Conservation (phyloP, 2,888 invertebrate species). For the Aphrophora alni region DNA sequence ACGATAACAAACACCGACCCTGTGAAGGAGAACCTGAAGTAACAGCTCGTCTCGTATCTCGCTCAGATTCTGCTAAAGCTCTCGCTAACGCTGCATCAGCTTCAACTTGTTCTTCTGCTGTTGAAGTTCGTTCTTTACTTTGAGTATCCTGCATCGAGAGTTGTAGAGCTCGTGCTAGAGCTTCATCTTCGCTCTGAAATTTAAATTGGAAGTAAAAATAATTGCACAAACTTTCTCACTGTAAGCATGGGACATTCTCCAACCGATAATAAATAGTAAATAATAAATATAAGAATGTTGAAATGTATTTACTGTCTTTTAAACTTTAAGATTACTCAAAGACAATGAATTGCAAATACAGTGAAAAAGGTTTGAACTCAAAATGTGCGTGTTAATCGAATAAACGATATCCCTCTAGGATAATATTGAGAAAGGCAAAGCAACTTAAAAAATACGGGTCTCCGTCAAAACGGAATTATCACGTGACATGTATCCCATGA, state of each 20-base stretch:
- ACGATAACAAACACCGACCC: not conserved
- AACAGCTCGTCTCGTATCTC: slow-evolving; percentile 6
- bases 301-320: not conserved
- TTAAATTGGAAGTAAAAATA: too few species aligned
- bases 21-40: slow-evolving; percentile 14
- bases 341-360: too few species aligned
- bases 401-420: too few species aligned
- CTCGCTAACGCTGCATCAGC: slow-evolving; percentile 62
- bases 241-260: not conserved
- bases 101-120: slow-evolving; percentile 54
- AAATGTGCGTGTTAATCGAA: too few species aligned
- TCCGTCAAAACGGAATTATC: too few species aligned
- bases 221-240: not conserved
- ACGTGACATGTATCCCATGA: too few species aligned
- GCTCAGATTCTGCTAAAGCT: slow-evolving; percentile 56
- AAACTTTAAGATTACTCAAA: too few species aligned
- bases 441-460: too few species aligned
- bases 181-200: slow-evolving; percentile 83
- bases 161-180: slow-evolving; percentile 83
- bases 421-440: too few species aligned
- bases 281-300: slow-evolving; percentile 3
- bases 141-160: slow-evolving; percentile 68
- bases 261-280: too few species aligned
- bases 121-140: slow-evolving; percentile 52
- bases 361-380: too few species aligned